Conservation (phyloP, 2,113 vertebrate species). For the Amphiprion ocellaris region DNA sequence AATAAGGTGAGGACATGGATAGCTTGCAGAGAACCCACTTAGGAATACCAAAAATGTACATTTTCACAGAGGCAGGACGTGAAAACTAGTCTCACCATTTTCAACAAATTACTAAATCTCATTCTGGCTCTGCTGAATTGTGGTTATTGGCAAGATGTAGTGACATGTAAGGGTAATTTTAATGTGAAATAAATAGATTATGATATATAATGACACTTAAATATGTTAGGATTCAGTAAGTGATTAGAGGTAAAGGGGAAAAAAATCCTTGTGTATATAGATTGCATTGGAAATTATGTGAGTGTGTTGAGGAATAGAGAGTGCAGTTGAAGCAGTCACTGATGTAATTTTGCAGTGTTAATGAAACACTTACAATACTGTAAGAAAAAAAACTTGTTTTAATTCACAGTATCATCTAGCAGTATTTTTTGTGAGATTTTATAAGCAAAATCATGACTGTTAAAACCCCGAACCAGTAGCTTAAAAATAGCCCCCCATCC, state of each 20-base stretch:
- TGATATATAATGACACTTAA: too few relatives aligned
- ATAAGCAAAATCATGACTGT: neutral
- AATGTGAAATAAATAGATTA: too few relatives aligned
- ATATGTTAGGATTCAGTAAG: too few relatives aligned
- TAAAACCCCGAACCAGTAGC: constrained; percentile 11
- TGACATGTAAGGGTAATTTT: neutral
- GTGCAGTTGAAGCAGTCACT: too few relatives aligned
- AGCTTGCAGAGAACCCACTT: neutral
- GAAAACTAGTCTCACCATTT: neutral
- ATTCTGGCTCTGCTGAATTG: neutral
- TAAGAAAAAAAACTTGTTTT: neutral
- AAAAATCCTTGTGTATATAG: too few relatives aligned
- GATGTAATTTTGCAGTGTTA: too few relatives aligned
- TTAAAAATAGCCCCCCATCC: constrained; percentile 35
- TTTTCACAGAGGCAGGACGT: neutral
- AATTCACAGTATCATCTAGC: neutral
- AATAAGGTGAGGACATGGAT: constrained; percentile 13
- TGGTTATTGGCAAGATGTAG: neutral
- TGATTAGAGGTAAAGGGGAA: too few relatives aligned
- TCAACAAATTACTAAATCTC: neutral
- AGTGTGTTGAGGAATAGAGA: too few relatives aligned
- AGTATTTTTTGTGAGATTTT: constrained; percentile 3
- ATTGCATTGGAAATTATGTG: too few relatives aligned
- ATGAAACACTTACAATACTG: neutral
- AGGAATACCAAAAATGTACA: neutral